Evolutionary conservation across 2,797 vertebrate genomes (phyloP).

Genomic region (Megaceryle alcyon): DNA sequence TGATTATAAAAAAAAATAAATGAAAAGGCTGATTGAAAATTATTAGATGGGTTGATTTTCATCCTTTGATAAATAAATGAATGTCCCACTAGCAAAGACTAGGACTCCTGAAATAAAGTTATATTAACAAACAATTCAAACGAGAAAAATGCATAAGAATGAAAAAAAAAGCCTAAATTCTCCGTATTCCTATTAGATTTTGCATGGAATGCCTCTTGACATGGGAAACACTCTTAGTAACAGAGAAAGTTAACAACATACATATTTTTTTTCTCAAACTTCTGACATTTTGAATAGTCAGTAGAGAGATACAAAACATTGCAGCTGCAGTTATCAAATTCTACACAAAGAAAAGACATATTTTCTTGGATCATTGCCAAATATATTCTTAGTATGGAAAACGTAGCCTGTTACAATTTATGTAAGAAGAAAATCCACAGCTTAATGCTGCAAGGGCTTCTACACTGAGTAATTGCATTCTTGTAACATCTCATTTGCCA

Average conservation of each 20-base stretch:
- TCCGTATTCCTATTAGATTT: not conserved
- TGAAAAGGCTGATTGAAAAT: not conserved
- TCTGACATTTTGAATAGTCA: not conserved
- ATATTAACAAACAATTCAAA: not conserved
- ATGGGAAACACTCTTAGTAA: not conserved
- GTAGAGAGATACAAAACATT: not conserved
- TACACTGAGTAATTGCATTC: not conserved
- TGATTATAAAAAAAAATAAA: not conserved
- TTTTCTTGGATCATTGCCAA: conserved; percentile 10
- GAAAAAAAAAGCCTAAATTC: not conserved
- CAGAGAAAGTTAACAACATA: not conserved
- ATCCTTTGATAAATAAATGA: not conserved
- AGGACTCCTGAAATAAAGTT: not conserved
- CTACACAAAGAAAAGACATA: not conserved
- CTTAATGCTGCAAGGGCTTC: not conserved
- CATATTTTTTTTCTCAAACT: conserved; percentile 20
- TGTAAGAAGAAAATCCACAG: not conserved
- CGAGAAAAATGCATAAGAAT: not conserved
- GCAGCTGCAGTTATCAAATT: not conserved
- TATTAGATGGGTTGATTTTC: not conserved
- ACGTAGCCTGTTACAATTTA: not conserved
- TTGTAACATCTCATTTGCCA: not conserved
- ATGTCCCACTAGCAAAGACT: not conserved
- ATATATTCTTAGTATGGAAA: conserved; percentile 16
- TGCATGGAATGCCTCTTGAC: not conserved